Evolutionary conservation across 2,888 invertebrate species (phyloP), one percentile per base, ranked within the genome.

Genomic region (Meteorus colon): DNA sequence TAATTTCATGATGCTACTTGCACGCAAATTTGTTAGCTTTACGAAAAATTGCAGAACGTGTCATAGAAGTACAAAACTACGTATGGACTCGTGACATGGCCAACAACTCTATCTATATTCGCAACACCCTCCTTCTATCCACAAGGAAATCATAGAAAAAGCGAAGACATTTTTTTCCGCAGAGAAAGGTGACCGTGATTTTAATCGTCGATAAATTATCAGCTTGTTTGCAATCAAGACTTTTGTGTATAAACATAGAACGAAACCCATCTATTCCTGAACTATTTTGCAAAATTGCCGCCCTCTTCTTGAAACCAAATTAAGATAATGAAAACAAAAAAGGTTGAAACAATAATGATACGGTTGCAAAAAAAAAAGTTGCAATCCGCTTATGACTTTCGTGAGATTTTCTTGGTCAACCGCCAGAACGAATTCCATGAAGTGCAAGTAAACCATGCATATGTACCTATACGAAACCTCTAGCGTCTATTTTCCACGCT

Each of bases 361-460:
- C 19, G 3, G 19, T 65, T 4, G 27, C 62, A 68, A 24, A 68
- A 59, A 31, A 24, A 66, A 65, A 51, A 66, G 51, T 51, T n/a
- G 12, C 66, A 34, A 16, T 14, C 19, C 34, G 45, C 37, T 63
- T 45, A 73, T 59, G 75, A 81, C 81, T 84, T 84, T 84, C 83
- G 71, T 80, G 78, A 84, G 63, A 86, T 84, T 84, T 85, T 81
- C 82, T 75, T 63, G 76, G 72, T 81, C 81, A 82, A 66, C 74
- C 48, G 81, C 79, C 80, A 81, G 82, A 85, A 84, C 85, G 80
- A 80, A 82, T 82, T 84, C 77, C 69, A 79, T 74, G 34, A 73
- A 48, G 27, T 41, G 41, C 59, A 41, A 45, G 31, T 37, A 60
- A 37, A 41, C n/a, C 16, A 19, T 16, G 31, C 16, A 19, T 8